phyloP scores from a whole-genome alignment of 2,113 vertebrate species.

The Anolis carolinensis region DNA sequence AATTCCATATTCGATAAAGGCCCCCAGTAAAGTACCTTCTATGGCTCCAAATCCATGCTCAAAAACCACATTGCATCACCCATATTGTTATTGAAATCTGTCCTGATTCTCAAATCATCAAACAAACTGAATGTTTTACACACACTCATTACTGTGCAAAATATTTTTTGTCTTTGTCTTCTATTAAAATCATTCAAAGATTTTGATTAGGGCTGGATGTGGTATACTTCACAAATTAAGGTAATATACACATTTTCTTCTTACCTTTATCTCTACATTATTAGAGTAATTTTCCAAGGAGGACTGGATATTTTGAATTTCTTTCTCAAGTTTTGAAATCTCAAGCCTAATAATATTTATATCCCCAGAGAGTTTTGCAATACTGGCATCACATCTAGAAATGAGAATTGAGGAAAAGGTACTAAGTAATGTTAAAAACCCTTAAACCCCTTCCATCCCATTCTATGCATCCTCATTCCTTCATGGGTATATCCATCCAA shows the following conservation, averaged over 20 bases:
- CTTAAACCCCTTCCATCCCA: not conserved
- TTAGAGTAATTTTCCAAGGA: constrained; percentile 68
- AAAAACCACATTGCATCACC: not conserved
- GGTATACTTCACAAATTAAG: not conserved
- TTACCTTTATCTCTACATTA: constrained; percentile 82
- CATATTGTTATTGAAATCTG: not conserved
- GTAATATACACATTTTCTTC: constrained; percentile 10
- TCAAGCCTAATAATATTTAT: constrained; percentile 67
- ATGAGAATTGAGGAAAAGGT: constrained; percentile 10
- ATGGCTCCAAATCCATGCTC: not conserved
- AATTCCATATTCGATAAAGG: not conserved
- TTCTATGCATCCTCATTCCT: not conserved
- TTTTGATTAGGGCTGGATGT: not conserved
- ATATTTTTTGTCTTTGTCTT: rapidly evolving
- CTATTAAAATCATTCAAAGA: not conserved
- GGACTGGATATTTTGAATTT: constrained; percentile 70
- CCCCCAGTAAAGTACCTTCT: not conserved
- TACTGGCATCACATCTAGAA: constrained; percentile 85
- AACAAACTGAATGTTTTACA: not conserved
- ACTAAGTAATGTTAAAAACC: not conserved
- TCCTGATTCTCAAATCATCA: not conserved
- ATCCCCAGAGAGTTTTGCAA: constrained; percentile 79
- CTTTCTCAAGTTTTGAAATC: constrained; percentile 72
- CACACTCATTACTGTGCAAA: not conserved
- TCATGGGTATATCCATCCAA: not conserved